Percentiles rank a stretch among this genome's conserved stretches.
phyloP scores from a whole-genome alignment of 2,113 vertebrate genomes.

The Vireo altiloquus region DNA sequence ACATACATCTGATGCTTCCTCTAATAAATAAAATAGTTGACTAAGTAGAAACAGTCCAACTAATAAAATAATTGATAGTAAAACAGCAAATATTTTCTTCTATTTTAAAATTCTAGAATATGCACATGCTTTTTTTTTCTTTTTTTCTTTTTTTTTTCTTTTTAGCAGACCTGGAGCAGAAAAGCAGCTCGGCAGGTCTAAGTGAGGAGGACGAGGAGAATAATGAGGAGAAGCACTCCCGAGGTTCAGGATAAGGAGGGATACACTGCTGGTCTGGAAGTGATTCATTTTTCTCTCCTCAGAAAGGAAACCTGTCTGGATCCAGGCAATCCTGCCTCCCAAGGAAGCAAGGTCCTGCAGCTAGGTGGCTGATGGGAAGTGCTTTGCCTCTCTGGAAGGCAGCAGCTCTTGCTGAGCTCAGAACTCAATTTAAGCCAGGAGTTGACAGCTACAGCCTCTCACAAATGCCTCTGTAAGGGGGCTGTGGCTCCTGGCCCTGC shows the following conservation, averaged over 20 bases:
- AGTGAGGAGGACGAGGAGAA: not conserved
- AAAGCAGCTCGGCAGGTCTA: not conserved
- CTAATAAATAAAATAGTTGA: not conserved
- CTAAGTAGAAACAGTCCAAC: not conserved
- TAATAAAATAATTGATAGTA: not conserved
- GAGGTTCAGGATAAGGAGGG: not conserved
- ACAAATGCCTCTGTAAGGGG: not conserved
- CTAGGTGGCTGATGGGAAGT: not conserved
- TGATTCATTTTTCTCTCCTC: not conserved
- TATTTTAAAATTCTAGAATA: not conserved
- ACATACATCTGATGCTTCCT: not conserved
- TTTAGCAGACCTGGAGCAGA: not conserved
- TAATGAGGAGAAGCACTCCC: not conserved
- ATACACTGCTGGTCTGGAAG: not conserved
- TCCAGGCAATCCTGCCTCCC: not conserved
- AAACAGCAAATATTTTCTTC: not conserved
- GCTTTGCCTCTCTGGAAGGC: not conserved
- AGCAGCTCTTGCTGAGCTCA: not conserved
- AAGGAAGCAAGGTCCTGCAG: not conserved
- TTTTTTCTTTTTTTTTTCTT: not conserved
- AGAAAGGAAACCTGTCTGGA: not conserved
- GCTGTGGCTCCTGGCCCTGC: not conserved
- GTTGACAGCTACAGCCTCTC: not conserved
- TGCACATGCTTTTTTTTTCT: not conserved
- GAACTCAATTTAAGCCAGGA: not conserved